A percentile compares a stretch with the other conserved stretches of the same genome.
These are phyloP conservation scores for Leucoma salicis DNA, from an alignment of 2,888 invertebrate genomes.

Conservation along the genomic window DNA sequence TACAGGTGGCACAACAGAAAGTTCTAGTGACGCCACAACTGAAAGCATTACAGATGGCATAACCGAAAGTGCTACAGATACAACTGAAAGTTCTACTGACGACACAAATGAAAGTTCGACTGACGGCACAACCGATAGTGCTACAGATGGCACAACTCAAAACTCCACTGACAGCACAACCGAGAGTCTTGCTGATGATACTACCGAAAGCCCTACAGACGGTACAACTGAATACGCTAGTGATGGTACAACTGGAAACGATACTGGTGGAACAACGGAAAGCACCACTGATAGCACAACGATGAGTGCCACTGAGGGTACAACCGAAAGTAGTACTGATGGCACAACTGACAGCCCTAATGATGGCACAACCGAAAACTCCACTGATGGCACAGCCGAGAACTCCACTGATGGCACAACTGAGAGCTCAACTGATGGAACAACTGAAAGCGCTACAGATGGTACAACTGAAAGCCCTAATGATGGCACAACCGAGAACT, in stretches of 20 bases:
- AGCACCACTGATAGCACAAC: constrained; percentile 3
- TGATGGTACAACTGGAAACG: constrained; percentile 5
- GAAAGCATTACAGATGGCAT: not conserved
- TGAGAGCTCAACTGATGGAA: not conserved
- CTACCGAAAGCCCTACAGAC: constrained; percentile 1
- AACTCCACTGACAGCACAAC: not conserved
- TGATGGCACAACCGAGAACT: not conserved
- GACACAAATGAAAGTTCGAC: constrained; percentile 4
- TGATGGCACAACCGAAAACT: constrained; percentile 1
- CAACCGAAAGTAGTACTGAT: constrained; percentile 3
- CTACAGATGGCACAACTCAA: constrained; percentile 3
- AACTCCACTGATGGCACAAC: not conserved
- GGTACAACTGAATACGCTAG: not conserved
- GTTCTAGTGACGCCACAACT: not conserved
- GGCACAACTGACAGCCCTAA: constrained; percentile 5
- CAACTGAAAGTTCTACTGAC: constrained; percentile 4
- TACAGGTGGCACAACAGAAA: not conserved
- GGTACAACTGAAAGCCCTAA: not conserved
- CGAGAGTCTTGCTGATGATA: not conserved
- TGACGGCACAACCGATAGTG: constrained; percentile 5
- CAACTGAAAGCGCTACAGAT: not conserved
- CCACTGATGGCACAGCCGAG: not conserved
- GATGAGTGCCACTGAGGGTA: constrained; percentile 6
- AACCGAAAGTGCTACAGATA: constrained; percentile 5
- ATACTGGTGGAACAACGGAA: not conserved